Base-by-base conservation (phyloP, 2,888 invertebrate genomes). In the Alloscopus bannaensis region DNA sequence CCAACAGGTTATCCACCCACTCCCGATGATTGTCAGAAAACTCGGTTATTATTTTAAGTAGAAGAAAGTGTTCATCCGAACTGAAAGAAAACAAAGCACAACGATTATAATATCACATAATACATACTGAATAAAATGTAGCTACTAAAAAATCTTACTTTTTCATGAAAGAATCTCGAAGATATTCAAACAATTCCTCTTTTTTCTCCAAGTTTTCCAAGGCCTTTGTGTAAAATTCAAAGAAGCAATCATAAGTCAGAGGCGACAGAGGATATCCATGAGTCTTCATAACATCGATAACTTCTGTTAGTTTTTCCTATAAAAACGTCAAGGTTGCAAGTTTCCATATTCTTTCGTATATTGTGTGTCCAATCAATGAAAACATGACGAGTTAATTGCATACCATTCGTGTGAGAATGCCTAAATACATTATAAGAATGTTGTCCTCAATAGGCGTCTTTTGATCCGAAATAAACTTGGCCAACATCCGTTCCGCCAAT, bases 401-500 rank as follows among this genome's bases (percentile, higher is more conserved):
- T n/a, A n/a, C n/a, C n/a, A n/a, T n/a, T n/a, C n/a, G n/a, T n/a
- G n/a, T 26, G 0, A 28, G 22, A n/a, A n/a, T 24, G 24, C 22
- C 57, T 77, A 98, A 90, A 89, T 97, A 97, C 52, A 98, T 90
- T 76, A 95, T 93, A 0, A 97, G 94, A 88, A 99, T 98, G 89
- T 96, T 96, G 88, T 98, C 98, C 0, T 96, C 95, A 88, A 97
- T 96, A 87, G 96, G 91, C 16, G 89, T 87, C 90, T 95, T 96
- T 84, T 94, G 93, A 82, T 97, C 96, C 3, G 91, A 90, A 71
- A 97, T 93, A 87, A 95, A 92, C 88, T 97, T 98, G 81, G 94
- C 92, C 29, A 97, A 93, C 98, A 99, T 98, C 88, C 95, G 91
- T 88, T 97, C 96, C 4, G 98, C 98, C 80, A 99, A 90, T 1